phyloP scores from a whole-genome alignment of 1,140 invertebrate genomes.

The Brachionus manjavacas region DNA sequence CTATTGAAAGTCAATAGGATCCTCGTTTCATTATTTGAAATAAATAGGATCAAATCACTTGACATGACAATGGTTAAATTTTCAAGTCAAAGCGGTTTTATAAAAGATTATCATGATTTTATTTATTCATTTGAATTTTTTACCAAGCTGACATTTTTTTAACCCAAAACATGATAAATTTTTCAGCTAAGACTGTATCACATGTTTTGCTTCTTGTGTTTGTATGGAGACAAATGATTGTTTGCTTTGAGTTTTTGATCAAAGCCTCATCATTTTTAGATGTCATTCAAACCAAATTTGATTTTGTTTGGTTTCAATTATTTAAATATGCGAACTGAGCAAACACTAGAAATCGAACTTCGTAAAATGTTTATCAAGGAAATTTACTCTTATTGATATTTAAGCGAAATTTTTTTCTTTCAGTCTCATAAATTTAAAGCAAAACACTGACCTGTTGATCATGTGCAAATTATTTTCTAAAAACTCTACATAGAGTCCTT shows the following conservation, averaged over 20 bases:
- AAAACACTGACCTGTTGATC: background rate
- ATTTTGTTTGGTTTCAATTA: background rate
- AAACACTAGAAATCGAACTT: background rate
- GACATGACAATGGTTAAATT: background rate
- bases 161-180: background rate
- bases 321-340: background rate
- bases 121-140: slow-evolving; percentile 3
- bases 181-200: background rate
- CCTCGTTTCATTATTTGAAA: background rate
- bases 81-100: background rate
- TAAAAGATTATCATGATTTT: background rate
- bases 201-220: background rate
- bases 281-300: background rate
- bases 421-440: background rate
- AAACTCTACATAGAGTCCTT: background rate
- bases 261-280: background rate
- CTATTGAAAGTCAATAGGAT: background rate
- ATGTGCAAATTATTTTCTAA: background rate
- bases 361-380: background rate
- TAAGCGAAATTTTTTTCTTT: background rate
- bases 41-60: background rate
- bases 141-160: background rate
- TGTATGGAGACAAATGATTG: background rate
- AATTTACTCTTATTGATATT: background rate
- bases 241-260: background rate